Evolutionary conservation across 92 coral and sea anemone species (phyloP), one percentile per base, ranked within the genome.

Genomic region (Epizoanthus illoricatus): DNA sequence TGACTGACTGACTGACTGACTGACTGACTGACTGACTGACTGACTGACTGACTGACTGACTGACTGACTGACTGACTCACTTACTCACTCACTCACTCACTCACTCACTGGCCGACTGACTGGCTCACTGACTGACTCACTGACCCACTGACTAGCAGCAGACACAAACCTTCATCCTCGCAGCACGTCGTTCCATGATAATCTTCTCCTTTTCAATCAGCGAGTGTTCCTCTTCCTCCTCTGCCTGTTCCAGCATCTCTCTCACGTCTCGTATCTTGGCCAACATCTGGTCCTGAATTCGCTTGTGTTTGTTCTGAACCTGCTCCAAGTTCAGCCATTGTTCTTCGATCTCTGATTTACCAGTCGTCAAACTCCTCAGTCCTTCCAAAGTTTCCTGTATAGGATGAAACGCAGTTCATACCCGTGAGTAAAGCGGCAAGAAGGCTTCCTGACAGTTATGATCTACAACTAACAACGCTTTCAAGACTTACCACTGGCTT

Each of bases 171-270:
- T 96, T 96, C 90, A 94, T 95, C 60, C 99, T 89, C 9, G 98
- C 94, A 0, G 99, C 98, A 39, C 99, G 75, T 60, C 99, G 85
- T 83, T 96, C 98, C 99, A 96, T 96, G 73, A 96, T 96, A 76
- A 91, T 89, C 74, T 92, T 91, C 84, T 96, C 99, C 80, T 96
- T 96, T 87, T 96, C 99, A 39, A 96, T 87, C 83, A 96, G 81
- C 20, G 91, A 90, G 28, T 97, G 97, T 55, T 96, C 99, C 66
- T 96, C 99, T 42, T 90, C 88, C 49, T 96, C 99, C 76, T 96
- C 99, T 5, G 95, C 99, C 71, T 76, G 92, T 74, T 96, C 99
- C 49, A 96, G 87, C 87, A 89, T 91, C 81, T 93, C 98, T 12
- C 94, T 88, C 81, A 93, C 90, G 55, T 96, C 99, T 57, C 90